These are phyloP conservation scores for Scaptomyza pallida DNA, from an alignment of 1,140 invertebrate genomes.

Conservation along the genomic window DNA sequence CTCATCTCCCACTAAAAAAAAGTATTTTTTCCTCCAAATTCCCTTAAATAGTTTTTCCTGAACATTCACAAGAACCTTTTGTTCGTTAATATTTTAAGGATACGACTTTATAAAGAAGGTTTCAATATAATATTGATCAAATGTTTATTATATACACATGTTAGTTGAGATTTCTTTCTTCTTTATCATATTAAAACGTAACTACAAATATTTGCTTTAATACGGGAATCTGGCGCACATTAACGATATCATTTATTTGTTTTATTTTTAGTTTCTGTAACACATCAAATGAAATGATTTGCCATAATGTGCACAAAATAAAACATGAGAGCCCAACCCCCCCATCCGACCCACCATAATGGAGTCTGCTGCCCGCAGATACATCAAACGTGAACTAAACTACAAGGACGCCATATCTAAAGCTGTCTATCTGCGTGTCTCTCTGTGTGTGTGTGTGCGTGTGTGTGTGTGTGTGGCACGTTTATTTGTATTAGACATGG, in stretches of 20 bases:
- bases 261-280: background rate
- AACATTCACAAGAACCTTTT: too few relatives aligned
- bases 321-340: constrained; percentile 41
- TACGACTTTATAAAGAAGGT: too few relatives aligned
- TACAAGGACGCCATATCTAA: constrained; percentile 13
- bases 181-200: background rate
- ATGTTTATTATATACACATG: too few relatives aligned
- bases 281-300: constrained; percentile 56
- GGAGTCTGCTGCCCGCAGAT: constrained; percentile 26
- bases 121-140: too few relatives aligned
- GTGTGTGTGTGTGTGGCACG: constrained; percentile 35
- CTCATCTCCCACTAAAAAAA: too few relatives aligned
- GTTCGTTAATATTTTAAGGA: too few relatives aligned
- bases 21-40: too few relatives aligned
- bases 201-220: background rate
- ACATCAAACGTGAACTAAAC: constrained; percentile 39
- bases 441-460: constrained; percentile 5
- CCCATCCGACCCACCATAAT: constrained; percentile 19
- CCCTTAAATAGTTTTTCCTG: too few relatives aligned
- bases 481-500: constrained; percentile 66
- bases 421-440: background rate
- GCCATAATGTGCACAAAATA: constrained; percentile 56
- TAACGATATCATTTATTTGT: constrained; percentile 34
- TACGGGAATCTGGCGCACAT: constrained; percentile 18
- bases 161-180: too few relatives aligned